Evolutionary conservation across 2,797 vertebrate species (phyloP), one percentile per base, ranked within the genome.

Genomic region (Gobio occitaniae): DNA sequence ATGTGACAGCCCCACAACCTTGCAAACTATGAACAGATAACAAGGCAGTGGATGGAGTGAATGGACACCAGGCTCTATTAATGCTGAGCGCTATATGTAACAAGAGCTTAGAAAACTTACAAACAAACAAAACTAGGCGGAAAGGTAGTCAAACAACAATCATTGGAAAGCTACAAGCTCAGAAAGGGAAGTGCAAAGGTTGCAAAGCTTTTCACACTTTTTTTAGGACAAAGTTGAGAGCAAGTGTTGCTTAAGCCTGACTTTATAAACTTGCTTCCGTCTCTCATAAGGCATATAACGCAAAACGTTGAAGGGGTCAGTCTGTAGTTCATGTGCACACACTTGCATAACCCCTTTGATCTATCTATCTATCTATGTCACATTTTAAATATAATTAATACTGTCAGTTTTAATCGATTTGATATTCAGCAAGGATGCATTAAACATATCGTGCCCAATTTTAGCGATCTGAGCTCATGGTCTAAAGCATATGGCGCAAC

Each of bases 241-340:
- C 16, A 21, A 59, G 38, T 59, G 25, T 71, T 71, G n/a, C 25
- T 44, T 25, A 29, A 7, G 63, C 13, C 63, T 65, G n/a, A 17
- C n/a, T 19, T 54, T 9, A 29, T 47, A 6, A 11, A 36, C 32
- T 25, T 82, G 48, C 54, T n/a, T 10, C 12, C 17, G 38, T 32
- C 11, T 69, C 25, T 69, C 54, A 52, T 15, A 70, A 90, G 90
- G 89, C 90, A 90, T 91, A 89, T 90, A 90, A 87, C 54, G 52
- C 44, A 56, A 21, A 80, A 70, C 68, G 52, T 61, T 52, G n/a
- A 16, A 72, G 41, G 29, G n/a, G 44, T 48, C n/a, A 48, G 21
- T 41, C 9, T 12, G n/a, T n/a, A 71, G 69, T 69, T 69, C 17
- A 69, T 21, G 66, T 16, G 11, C 66, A 7, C 19, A 70, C 66